Base-by-base conservation (phyloP, 2,797 vertebrate genomes). In the Champsocephalus gunnari region DNA sequence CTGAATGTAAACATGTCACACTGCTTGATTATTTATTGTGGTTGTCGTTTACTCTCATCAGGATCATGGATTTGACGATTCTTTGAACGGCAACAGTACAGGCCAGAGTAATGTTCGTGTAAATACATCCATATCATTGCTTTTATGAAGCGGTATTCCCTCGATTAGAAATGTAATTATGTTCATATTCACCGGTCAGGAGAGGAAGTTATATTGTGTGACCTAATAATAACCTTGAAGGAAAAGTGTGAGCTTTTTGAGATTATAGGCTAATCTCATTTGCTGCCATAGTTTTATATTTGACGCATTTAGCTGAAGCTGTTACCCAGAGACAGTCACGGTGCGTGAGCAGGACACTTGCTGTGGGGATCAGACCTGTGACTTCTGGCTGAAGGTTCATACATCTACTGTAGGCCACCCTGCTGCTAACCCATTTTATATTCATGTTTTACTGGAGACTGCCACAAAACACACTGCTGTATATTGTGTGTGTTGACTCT, bases 391-490 rank as follows among this genome's bases (percentile, higher is more conserved):
- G 24, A 65, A 60, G 81, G 72, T 83, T 80, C 58, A 0, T 58
- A 87, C 77, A 80, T 81, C 77, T 86, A 68, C 54, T 68, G 66
- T 57, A 74, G 81, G 67, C 70, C 78, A 69, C 85, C 60, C 63
- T 88, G 90, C 90, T 91, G 89, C 89, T 90, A 84, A 83, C 65
- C n/a, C 38, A 43, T 82, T 85, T 83, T 76, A 70, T 85, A 79
- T 85, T 32, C 1, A 54, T 74, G 51, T 84, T 75, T 81, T 80
- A 81, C 74, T 82, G 79, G 87, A 77, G 16, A 71, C 73, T 74
- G 69, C 45, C 62, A 68, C 28, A 47, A 70, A 71, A 38, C 45
- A 73, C 58, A 49, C 76, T 12, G 11, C 73, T 83, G 71, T 86
- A 75, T 64, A 48, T 79, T 71, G 19, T 66, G 28, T 51, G 47